Evolutionary conservation across 2,888 invertebrate species (phyloP).

Genomic region (Thumatha senex): DNA sequence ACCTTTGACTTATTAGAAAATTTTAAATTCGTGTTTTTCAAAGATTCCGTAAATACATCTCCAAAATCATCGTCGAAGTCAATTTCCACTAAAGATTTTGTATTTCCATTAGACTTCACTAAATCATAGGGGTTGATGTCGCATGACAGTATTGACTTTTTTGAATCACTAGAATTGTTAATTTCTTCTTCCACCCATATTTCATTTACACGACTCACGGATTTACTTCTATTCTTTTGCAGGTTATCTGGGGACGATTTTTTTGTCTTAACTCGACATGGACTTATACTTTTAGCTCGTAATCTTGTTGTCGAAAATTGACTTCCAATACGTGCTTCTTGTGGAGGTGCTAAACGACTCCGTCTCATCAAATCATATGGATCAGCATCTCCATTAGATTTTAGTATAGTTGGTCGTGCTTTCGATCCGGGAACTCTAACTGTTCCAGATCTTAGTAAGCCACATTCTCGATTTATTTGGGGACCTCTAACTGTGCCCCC

Average conservation of each 20-base stretch:
- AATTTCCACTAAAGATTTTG: slow-evolving; percentile 76
- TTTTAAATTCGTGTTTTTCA: slow-evolving; percentile 59
- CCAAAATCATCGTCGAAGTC: slow-evolving; percentile 81
- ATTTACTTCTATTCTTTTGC: slow-evolving; percentile 73
- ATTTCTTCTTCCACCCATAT: slow-evolving; percentile 72
- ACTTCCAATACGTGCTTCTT: slow-evolving; percentile 79
- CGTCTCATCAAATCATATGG: slow-evolving; percentile 94
- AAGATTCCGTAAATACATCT: slow-evolving; percentile 67
- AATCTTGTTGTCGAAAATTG: slow-evolving; percentile 77
- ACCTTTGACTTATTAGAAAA: slow-evolving; percentile 59
- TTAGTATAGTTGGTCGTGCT: slow-evolving; percentile 86
- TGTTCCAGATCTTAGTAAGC: slow-evolving; percentile 84
- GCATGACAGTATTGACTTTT: slow-evolving; percentile 91
- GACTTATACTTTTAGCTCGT: slow-evolving; percentile 83
- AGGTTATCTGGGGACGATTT: slow-evolving; percentile 73
- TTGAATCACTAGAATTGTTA: slow-evolving; percentile 53
- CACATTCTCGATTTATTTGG: slow-evolving; percentile 70
- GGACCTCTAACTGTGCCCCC: slow-evolving; percentile 86
- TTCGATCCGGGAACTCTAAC: slow-evolving; percentile 84
- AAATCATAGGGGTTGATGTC: slow-evolving; percentile 93
- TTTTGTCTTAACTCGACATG: slow-evolving; percentile 81
- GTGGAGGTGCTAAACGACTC: slow-evolving; percentile 87
- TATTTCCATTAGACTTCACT: slow-evolving; percentile 82
- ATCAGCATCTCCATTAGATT: slow-evolving; percentile 84
- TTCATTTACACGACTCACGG: slow-evolving; percentile 76